Evolutionary conservation across 2,113 vertebrate species (phyloP).

Genomic region (Aptenodytes patagonicus): DNA sequence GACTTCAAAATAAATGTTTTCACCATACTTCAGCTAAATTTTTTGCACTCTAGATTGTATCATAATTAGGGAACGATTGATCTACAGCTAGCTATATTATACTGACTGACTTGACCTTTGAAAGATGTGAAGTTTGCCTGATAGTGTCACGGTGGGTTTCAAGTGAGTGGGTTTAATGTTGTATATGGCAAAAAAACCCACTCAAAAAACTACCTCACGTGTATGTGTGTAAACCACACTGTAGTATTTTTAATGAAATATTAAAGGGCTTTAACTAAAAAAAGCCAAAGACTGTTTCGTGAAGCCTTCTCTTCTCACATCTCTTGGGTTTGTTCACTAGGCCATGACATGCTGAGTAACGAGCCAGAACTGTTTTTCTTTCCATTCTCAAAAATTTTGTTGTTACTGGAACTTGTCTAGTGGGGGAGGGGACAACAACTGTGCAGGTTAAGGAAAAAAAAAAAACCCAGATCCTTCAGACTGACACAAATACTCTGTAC

Average conservation of each 20-base stretch:
- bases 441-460: not conserved
- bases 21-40: not conserved
- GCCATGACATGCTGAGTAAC: rapidly evolving
- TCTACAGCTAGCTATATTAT: not conserved
- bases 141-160: not conserved
- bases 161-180: not conserved
- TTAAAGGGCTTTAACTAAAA: not conserved
- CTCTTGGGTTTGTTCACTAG: not conserved
- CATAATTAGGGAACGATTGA: not conserved
- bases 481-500: not conserved
- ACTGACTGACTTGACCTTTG: not conserved
- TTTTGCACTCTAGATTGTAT: not conserved
- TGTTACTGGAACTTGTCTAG: not conserved
- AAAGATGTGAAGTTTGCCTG: not conserved
- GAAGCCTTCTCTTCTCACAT: not conserved
- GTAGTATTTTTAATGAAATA: not conserved
- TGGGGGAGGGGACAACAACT: not conserved
- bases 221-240: not conserved
- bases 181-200: not conserved
- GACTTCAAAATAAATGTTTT: not conserved
- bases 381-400: not conserved
- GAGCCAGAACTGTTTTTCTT: not conserved
- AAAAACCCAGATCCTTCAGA: not conserved
- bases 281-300: not conserved
- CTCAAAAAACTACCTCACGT: rapidly evolving